Base-by-base conservation (phyloP, 1,140 invertebrate species). In the Elymnias hypermnestra region DNA sequence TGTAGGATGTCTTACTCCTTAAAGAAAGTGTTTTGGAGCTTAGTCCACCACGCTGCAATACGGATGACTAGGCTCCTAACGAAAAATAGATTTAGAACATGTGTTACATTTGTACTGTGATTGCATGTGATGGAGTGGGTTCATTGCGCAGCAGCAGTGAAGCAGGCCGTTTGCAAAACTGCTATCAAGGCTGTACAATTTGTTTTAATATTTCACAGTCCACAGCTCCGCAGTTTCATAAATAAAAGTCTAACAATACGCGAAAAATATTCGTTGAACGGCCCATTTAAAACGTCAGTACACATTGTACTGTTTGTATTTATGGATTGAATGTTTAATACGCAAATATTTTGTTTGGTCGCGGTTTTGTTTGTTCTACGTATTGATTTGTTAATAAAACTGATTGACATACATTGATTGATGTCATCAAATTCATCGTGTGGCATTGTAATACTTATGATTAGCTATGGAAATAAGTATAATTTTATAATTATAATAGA, bases 171-270 rank as follows among this genome's bases (percentile, higher is more conserved):
- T 45, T 26, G 31, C 17, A 22, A 45, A 39, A 47, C 21, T 31
- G 45, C 44, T 22, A 40, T 40, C 45, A 40, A 40, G 29, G 23
- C 42, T 22, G 17, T 40, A 46, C 49, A 35, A 52, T 52, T 52
- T 46, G 37, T 52, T 52, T 52, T 52, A 52, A 46, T 52, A 52
- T 52, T 52, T 52, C 42, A 52, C 42, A 39, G 36, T 17, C 13
- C 42, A 46, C 33, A 28, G 49, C 29, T 23, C 7, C 14, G 44
- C 26, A 29, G 49, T 31, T 43, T 38, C 42, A 45, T 40, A 52
- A 52, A 52, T 45, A 52, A 52, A 51, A 52, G 15, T 40, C 43
- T 26, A 46, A 52, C 49, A 45, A 46, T 45, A 44, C 41, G 33
- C 40, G 49, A 44, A 38, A 39, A 44, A 45, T 40, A 22, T 52